Conservation (phyloP, 2,113 vertebrate genomes). For the Prionailurus bengalensis region DNA sequence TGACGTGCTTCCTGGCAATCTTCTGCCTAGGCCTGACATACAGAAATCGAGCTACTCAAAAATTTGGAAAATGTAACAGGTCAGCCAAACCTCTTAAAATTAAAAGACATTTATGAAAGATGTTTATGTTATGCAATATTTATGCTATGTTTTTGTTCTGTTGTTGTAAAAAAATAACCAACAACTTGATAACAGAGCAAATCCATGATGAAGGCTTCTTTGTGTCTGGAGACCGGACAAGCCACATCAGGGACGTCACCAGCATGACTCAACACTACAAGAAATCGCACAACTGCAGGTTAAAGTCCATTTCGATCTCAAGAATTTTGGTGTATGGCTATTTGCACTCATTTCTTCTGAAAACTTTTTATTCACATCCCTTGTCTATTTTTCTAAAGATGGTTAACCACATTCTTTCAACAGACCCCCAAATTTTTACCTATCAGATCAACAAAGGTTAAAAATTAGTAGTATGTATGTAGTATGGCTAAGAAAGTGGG, state of each 20-base stretch:
- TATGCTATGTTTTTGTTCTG: background rate
- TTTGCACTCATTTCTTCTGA: background rate
- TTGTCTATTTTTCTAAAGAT: background rate
- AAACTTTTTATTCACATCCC: background rate
- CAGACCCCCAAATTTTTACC: background rate
- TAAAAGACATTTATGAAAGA: background rate
- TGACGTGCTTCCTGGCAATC: background rate
- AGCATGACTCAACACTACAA: fast-evolving
- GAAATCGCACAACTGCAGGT: fast-evolving
- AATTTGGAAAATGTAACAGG: background rate
- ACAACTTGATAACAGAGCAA: background rate
- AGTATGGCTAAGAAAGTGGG: fast-evolving
- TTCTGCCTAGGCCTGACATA: background rate
- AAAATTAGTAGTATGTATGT: background rate
- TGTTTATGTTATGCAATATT: fast-evolving
- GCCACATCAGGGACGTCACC: fast-evolving
- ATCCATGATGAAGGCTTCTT: background rate
- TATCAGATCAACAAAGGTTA: background rate
- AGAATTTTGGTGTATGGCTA: no score
- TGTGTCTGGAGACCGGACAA: background rate
- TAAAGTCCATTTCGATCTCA: background rate
- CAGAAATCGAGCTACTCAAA: background rate
- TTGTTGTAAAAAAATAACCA: background rate
- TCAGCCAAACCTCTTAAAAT: background rate
- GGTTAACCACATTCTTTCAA: background rate